phyloP scores from a whole-genome alignment of 2,113 vertebrate genomes.

The Cynoglossus semilaevis region DNA sequence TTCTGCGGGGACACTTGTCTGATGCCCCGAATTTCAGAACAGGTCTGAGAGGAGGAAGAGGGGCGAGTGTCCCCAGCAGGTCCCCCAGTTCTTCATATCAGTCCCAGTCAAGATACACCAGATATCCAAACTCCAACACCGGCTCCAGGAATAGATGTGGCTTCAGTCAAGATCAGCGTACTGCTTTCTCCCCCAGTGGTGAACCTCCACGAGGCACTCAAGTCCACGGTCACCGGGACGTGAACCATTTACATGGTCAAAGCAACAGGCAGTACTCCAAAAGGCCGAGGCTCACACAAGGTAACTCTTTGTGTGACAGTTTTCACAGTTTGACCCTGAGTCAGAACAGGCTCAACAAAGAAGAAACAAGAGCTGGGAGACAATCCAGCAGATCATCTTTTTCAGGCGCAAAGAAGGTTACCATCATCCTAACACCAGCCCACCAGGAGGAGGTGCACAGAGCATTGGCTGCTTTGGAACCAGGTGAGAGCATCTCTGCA shows the following conservation, averaged over 20 bases:
- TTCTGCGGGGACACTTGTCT: constrained; percentile 67
- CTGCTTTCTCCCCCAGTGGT: constrained; percentile 10
- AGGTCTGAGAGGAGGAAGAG: constrained; percentile 17
- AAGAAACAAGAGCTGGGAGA: constrained; percentile 32
- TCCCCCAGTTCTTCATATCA: constrained; percentile 16
- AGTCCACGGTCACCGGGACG: constrained; percentile 23
- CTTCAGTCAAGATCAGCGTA: constrained; percentile 10
- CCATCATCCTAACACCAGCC: constrained; percentile 51
- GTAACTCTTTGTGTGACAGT: constrained; percentile 41
- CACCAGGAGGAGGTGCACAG: constrained; percentile 59
- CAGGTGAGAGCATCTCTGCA: constrained; percentile 68
- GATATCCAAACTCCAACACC: constrained; percentile 33
- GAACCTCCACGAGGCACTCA: no score
- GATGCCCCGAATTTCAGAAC: constrained; percentile 66
- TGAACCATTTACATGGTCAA: constrained; percentile 38
- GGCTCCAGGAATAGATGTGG: constrained; percentile 36
- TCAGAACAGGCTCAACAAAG: constrained; percentile 17
- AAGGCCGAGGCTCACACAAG: constrained; percentile 23
- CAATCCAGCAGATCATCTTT: constrained; percentile 12
- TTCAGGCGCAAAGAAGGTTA: constrained; percentile 6
- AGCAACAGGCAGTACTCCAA: constrained; percentile 28
- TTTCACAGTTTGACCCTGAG: constrained; percentile 61
- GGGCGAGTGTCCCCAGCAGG: background rate
- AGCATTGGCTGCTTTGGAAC: constrained; percentile 67
- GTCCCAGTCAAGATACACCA: constrained; percentile 33